Conservation (phyloP, 2,888 invertebrate species). For the Andrena haemorrhoa region DNA sequence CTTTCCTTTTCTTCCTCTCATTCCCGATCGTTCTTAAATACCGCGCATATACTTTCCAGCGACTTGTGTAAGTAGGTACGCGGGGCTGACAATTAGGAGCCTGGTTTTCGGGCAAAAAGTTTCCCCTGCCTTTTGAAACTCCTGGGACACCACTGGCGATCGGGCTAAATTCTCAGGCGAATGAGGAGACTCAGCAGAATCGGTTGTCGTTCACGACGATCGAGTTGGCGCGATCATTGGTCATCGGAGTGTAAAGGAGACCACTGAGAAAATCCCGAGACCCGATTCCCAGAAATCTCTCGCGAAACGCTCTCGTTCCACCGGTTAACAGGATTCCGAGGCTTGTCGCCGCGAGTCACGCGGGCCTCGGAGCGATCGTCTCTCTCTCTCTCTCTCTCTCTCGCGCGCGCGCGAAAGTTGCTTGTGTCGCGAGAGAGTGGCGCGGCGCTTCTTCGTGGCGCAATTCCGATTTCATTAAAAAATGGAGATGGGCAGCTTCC, state of each 20-base stretch:
- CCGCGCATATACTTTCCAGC: constrained; percentile 31
- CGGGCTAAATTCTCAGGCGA: background rate
- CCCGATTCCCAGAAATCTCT: constrained; percentile 53
- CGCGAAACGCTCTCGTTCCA: constrained; percentile 53
- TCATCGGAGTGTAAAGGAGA: constrained; percentile 16
- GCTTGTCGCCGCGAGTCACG: constrained; percentile 62
- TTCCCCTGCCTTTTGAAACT: no score
- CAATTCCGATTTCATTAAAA: constrained; percentile 78
- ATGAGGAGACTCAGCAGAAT: background rate
- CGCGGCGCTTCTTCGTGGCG: no score
- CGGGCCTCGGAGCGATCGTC: constrained; percentile 39
- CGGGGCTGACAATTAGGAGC: no score
- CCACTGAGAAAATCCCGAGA: constrained; percentile 39
- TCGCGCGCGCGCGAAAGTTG: constrained; percentile 1
- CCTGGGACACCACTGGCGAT: background rate
- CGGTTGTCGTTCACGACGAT: background rate
- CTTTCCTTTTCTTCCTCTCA: constrained; percentile 30
- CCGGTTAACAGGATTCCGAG: constrained; percentile 66
- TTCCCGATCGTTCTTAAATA: constrained; percentile 48
- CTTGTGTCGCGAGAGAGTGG: constrained; percentile 39
- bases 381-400: no score
- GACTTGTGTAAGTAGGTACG: constrained; percentile 9
- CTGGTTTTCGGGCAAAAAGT: no score
- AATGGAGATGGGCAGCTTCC: constrained; percentile 73
- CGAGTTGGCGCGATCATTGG: background rate